These are phyloP conservation scores for Drosophila equinoxialis DNA, from an alignment of 1,140 invertebrate genomes.

Conservation along the genomic window DNA sequence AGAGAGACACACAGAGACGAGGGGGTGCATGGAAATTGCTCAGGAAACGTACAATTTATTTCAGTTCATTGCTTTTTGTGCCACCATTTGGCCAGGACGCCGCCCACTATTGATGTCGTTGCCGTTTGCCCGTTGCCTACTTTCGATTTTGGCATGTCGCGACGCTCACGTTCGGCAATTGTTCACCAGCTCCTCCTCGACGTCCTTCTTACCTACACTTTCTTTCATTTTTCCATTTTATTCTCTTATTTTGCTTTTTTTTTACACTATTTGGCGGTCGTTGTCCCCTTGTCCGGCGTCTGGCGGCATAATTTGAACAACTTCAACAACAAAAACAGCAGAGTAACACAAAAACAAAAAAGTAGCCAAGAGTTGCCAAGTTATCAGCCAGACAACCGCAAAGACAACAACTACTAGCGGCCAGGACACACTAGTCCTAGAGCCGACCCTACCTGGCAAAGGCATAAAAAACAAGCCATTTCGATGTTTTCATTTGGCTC, in stretches of 20 bases:
- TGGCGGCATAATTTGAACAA: constrained; percentile 72
- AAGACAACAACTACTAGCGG: constrained; percentile 16
- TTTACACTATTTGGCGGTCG: constrained; percentile 75
- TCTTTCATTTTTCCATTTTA: constrained; percentile 12
- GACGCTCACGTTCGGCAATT: constrained; percentile 71
- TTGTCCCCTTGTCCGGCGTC: constrained; percentile 63
- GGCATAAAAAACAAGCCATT: constrained; percentile 71
- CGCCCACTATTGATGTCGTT: constrained; percentile 72
- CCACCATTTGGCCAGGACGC: constrained; percentile 57
- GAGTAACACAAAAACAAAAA: constrained; percentile 23
- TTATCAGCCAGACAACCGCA: constrained; percentile 68
- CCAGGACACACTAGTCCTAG: constrained; percentile 6
- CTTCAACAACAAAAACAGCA: constrained; percentile 24
- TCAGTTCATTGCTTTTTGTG: constrained; percentile 78
- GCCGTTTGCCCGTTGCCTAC: constrained; percentile 64
- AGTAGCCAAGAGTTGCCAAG: constrained; percentile 67
- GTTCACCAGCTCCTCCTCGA: constrained; percentile 31
- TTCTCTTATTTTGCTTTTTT: constrained; percentile 44
- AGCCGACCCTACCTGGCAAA: constrained; percentile 59
- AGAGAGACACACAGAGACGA: not conserved
- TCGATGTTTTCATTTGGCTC: constrained; percentile 77
- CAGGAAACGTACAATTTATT: constrained; percentile 82
- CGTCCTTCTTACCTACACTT: constrained; percentile 16
- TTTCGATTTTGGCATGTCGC: constrained; percentile 81
- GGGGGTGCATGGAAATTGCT: constrained; percentile 69